A percentile compares a stretch with the other conserved stretches of the same genome.
These are phyloP conservation scores for Neopipo cinnamomea DNA, from an alignment of 2,113 vertebrate species.

Conservation along the genomic window DNA sequence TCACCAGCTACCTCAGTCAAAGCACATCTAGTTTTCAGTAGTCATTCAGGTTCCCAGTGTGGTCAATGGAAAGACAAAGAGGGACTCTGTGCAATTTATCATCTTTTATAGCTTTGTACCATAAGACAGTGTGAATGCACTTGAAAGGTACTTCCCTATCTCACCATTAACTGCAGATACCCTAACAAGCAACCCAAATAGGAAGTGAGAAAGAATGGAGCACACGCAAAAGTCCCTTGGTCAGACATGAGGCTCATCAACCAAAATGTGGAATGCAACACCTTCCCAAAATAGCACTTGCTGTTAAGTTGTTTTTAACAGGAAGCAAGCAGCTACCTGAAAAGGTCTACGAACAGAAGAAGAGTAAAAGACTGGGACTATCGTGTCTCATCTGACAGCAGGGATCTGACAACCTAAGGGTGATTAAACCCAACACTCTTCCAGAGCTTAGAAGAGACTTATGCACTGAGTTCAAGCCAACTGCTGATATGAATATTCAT, in stretches of 20 bases:
- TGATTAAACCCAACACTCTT: not conserved
- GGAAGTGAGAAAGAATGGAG: not conserved
- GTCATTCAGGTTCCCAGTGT: not conserved
- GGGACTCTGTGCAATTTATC: not conserved
- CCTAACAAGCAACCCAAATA: not conserved
- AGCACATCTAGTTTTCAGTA: not conserved
- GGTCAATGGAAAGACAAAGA: not conserved
- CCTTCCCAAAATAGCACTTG: not conserved
- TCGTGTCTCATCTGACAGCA: not conserved
- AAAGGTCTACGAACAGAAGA: not conserved
- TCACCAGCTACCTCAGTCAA: not conserved
- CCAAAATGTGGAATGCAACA: not conserved
- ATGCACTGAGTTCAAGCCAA: not conserved
- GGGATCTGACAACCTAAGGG: not conserved
- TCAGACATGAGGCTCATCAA: not conserved
- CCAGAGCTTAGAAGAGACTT: not conserved
- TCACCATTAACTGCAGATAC: not conserved
- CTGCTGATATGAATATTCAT: rapidly evolving
- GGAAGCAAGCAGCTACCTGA: not conserved
- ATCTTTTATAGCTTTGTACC: not conserved
- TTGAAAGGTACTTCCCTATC: not conserved
- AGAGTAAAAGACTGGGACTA: not conserved
- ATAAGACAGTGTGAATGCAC: not conserved
- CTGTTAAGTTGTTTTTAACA: not conserved
- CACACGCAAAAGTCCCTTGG: not conserved